Evolutionary conservation across 1,140 invertebrate species (phyloP).

Genomic region (Achatina immaculata): DNA sequence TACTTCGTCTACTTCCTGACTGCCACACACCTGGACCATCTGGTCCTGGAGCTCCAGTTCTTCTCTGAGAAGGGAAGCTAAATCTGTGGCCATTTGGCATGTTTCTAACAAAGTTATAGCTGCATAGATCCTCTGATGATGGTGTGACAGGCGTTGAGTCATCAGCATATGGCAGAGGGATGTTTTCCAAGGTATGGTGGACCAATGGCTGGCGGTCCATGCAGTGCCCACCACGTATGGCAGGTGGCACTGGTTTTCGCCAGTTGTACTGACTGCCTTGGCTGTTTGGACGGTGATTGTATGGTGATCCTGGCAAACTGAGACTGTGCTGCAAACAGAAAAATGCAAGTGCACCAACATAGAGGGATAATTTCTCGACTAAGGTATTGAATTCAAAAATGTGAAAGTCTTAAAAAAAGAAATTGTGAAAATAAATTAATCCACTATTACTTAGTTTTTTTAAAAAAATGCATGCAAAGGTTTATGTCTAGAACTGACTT

Average conservation of each 20-base stretch:
- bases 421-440: too few species aligned
- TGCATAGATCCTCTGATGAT: conserved; percentile 89
- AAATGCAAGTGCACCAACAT: neutral
- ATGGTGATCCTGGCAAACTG: conserved; percentile 96
- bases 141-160: conserved; percentile 97
- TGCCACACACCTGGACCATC: conserved; percentile 31
- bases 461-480: too few species aligned
- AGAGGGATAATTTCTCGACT: neutral
- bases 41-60: conserved; percentile 41
- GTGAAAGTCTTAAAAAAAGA: too few species aligned
- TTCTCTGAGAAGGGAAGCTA: conserved; percentile 56
- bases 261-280: conserved; percentile 80
- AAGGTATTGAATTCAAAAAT: neutral
- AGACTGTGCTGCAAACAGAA: conserved; percentile 85
- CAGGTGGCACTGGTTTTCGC: conserved; percentile 73
- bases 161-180: conserved; percentile 96
- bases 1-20: conserved; percentile 59
- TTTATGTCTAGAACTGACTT: too few species aligned
- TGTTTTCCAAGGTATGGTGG: conserved; percentile 92
- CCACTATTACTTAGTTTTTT: too few species aligned
- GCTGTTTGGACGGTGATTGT: conserved; percentile 82
- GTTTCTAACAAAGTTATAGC: conserved; percentile 56
- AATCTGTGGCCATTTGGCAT: conserved; percentile 57
- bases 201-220: conserved; percentile 92
- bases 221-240: conserved; percentile 22